phyloP scores from a whole-genome alignment of 2,888 invertebrate species.

The Meandrusa payeni region DNA sequence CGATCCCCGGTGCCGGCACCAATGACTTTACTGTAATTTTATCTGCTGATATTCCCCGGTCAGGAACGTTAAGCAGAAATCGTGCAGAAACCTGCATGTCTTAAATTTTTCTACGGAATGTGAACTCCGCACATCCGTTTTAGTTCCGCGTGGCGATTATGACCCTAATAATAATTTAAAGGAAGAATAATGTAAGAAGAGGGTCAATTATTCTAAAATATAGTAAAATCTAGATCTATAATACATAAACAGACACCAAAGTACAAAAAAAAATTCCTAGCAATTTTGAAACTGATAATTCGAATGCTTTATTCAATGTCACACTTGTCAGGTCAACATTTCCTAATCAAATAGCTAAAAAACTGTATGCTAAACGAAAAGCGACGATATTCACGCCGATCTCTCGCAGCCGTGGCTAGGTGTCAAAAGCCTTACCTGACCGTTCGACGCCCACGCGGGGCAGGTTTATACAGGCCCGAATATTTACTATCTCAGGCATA shows the following conservation, averaged over 20 bases:
- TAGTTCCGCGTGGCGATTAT: too few species aligned
- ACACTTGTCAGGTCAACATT: constrained; percentile 41
- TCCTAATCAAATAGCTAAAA: constrained; percentile 61
- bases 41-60: too few species aligned
- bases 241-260: background rate
- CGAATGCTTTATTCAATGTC: constrained; percentile 46
- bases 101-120: too few species aligned
- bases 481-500: constrained; percentile 65
- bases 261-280: background rate
- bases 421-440: constrained; percentile 80
- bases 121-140: too few species aligned
- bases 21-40: too few species aligned
- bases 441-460: constrained; percentile 62
- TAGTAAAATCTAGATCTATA: too few species aligned
- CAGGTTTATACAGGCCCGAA: constrained; percentile 46
- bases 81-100: too few species aligned
- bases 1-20: too few species aligned
- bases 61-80: too few species aligned
- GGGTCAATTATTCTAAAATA: too few species aligned
- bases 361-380: constrained; percentile 65
- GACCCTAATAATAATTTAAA: too few species aligned
- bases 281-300: constrained; percentile 28
- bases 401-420: constrained; percentile 58
- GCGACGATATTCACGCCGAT: constrained; percentile 71
- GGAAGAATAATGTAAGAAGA: too few species aligned